Percentiles rank a stretch among this genome's conserved stretches.
Conservation (phyloP, 1,140 invertebrate genomes). For the Calephelis virginiensis region DNA sequence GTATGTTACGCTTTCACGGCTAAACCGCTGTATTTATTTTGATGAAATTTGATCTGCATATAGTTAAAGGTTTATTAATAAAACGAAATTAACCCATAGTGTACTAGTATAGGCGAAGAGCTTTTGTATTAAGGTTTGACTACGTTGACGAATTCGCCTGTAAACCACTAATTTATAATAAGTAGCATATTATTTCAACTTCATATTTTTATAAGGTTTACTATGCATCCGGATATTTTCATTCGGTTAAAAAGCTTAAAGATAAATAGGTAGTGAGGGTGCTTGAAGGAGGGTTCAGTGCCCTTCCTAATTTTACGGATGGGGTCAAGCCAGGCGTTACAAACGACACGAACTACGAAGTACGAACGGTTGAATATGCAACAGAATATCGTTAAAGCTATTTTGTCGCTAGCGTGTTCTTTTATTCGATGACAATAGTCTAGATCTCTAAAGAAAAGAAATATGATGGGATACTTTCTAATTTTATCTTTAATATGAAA, state of each 20-base stretch:
- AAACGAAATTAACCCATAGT: too few species aligned
- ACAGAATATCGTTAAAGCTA: neutral
- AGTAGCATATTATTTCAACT: neutral
- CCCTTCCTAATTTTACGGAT: constrained; percentile 16
- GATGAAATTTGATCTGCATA: too few species aligned
- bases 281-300: constrained; percentile 5
- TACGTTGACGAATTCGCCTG: too few species aligned
- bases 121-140: too few species aligned
- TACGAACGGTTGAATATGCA: neutral
- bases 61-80: too few species aligned
- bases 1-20: too few species aligned
- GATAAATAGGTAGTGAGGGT: constrained; percentile 13
- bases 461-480: neutral
- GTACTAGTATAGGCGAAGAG: too few species aligned
- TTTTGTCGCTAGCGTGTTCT: neutral
- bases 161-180: too few species aligned
- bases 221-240: neutral
- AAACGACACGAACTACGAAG: neutral
- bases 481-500: too few species aligned
- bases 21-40: too few species aligned
- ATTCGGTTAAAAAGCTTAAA: constrained; percentile 1
- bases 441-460: neutral
- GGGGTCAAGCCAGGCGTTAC: constrained; percentile 2
- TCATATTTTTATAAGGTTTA: neutral
- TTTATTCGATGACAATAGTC: neutral